Base-by-base conservation (phyloP, 2,888 invertebrate genomes). In the Stenchaetothrips biformis region DNA sequence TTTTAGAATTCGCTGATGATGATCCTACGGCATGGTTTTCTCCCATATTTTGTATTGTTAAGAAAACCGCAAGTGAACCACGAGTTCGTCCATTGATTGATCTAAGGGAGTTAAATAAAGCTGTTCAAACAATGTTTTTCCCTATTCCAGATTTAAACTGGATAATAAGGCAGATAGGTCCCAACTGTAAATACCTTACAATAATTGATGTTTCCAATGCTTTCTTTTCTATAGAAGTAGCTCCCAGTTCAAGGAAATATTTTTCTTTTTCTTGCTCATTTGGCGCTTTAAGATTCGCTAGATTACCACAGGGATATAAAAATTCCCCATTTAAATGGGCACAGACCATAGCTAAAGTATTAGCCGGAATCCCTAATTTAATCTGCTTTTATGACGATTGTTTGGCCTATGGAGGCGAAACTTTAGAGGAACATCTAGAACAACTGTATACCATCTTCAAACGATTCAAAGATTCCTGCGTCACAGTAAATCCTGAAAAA, bases 221-320 rank as follows among this genome's bases (percentile, higher is more conserved):
- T 16, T 62, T 62, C 62, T 62, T 62, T 62, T 62, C 62, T 62
- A 62, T 62, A 16, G 62, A 62, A 62, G 62, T 62, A 62, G 62
- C 62, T 6, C 13, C 9, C 13, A 6, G 6, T 13, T 62, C 62
- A 13, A 62, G 62, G 18, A 62, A 62, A 62, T 62, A 62, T 18
- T 62, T 62, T 18, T 62, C 62, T 16, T 62, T 62, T 18, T 62
- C 62, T 16, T 62, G 62, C 18, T 62, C 62, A 8, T 62, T 62
- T 62, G 62, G 62, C 18, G 18, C 8, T 18, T 18, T 62, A 8
- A 8, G 62, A 13, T 62, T 62, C 18, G 62, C 62, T 62, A 8
- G 62, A 8, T 18, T 62, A 18, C 62, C 62, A 8, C 62, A 62
- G 18, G 62, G 62, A 9, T 62, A 62, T 62, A 62, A 62, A 18